phyloP scores from a whole-genome alignment of 2,888 invertebrate genomes.

The Dascillus cervinus region DNA sequence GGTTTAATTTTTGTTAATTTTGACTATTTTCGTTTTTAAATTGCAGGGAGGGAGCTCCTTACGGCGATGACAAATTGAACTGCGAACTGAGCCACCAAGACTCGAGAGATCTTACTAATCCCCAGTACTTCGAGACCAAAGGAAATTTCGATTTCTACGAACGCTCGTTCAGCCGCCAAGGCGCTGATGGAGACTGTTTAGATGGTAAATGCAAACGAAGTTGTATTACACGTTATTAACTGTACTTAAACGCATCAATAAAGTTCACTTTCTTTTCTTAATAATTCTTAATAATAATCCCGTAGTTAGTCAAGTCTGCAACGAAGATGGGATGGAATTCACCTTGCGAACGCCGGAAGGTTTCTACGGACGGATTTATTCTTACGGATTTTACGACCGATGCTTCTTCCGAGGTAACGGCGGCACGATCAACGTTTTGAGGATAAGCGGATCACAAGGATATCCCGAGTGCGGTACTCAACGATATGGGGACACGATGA shows the following conservation, averaged over 20 bases:
- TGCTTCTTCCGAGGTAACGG: slow-evolving; percentile 90
- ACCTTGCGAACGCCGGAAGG: slow-evolving; percentile 81
- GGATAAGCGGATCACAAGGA: slow-evolving; percentile 85
- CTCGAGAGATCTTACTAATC: slow-evolving; percentile 75
- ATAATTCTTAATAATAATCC: background rate
- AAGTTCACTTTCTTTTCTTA: background rate
- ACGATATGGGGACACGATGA: slow-evolving; percentile 80
- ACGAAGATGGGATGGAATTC: slow-evolving; percentile 92
- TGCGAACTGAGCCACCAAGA: slow-evolving; percentile 86
- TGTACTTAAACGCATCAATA: background rate
- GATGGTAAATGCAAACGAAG: slow-evolving; percentile 58
- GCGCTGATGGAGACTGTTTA: slow-evolving; percentile 64
- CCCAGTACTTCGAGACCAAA: slow-evolving; percentile 73
- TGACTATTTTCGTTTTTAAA: too few species aligned
- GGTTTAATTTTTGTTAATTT: too few species aligned
- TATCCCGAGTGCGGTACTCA: slow-evolving; percentile 91
- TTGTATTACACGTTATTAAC: slow-evolving; percentile 1
- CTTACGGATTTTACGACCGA: slow-evolving; percentile 83
- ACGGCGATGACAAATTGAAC: slow-evolving; percentile 64
- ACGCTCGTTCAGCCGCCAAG: slow-evolving; percentile 61
- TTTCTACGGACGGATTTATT: slow-evolving; percentile 84
- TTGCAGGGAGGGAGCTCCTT: slow-evolving; percentile 34
- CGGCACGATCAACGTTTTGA: slow-evolving; percentile 70
- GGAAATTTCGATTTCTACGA: slow-evolving; percentile 84
- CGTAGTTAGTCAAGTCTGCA: slow-evolving; percentile 81